These are phyloP conservation scores for Nycteola revayana DNA, from an alignment of 2,888 invertebrate species.

Conservation along the genomic window DNA sequence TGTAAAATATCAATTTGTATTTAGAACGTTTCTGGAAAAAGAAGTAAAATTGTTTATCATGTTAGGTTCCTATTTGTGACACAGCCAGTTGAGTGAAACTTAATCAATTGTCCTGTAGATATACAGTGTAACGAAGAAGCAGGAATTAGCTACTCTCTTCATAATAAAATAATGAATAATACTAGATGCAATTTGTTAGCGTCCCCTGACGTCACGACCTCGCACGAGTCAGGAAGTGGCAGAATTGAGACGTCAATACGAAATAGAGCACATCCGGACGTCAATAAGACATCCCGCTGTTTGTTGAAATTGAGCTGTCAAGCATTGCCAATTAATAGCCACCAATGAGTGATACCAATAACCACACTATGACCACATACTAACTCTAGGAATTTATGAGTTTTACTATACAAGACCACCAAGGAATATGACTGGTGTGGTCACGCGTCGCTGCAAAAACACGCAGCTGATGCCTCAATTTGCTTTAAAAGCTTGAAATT, in stretches of 20 bases:
- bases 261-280: slow-evolving; percentile 52
- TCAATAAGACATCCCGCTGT: slow-evolving; percentile 61
- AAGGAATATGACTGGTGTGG: background rate
- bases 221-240: slow-evolving; percentile 50
- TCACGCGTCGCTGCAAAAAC: slow-evolving; percentile 37
- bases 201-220: background rate
- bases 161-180: too few relatives aligned
- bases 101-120: too few relatives aligned
- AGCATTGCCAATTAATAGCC: slow-evolving; percentile 61
- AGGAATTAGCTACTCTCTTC: too few relatives aligned
- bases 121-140: too few relatives aligned
- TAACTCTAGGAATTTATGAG: slow-evolving; percentile 33
- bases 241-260: slow-evolving; percentile 67
- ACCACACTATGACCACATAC: slow-evolving; percentile 5
- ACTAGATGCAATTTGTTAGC: background rate
- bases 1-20: too few relatives aligned
- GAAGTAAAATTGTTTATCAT: too few relatives aligned
- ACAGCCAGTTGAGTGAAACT: too few relatives aligned
- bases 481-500: background rate
- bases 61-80: too few relatives aligned
- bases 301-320: slow-evolving; percentile 77
- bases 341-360: slow-evolving; percentile 51
- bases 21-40: too few relatives aligned
- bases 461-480: slow-evolving; percentile 33
- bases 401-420: slow-evolving; percentile 15